phyloP scores from a whole-genome alignment of 1,140 invertebrate genomes.

The Drosophila malerkotliana region DNA sequence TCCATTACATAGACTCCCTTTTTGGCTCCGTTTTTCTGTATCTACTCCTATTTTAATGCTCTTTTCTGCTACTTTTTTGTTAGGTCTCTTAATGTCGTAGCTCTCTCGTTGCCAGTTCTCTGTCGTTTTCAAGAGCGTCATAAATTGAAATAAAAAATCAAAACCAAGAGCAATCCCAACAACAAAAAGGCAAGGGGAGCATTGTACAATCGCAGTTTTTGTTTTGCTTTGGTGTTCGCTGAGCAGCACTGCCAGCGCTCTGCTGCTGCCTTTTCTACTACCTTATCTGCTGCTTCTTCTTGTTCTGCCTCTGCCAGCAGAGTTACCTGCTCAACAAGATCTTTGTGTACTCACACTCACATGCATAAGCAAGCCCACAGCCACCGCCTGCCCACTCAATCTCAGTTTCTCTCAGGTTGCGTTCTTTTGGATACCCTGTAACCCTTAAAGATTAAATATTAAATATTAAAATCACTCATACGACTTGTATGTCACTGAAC shows the following conservation, averaged over 20 bases:
- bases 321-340: conserved; percentile 77
- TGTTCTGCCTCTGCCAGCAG: conserved; percentile 10
- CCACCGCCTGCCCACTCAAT: conserved; percentile 59
- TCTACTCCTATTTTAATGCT: conserved; percentile 31
- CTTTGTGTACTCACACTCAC: conserved; percentile 61
- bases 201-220: conserved; percentile 71
- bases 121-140: conserved; percentile 17
- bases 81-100: conserved; percentile 15
- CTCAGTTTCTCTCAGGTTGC: conserved; percentile 33
- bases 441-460: not conserved
- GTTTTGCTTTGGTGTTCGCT: conserved; percentile 76
- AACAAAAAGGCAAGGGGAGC: conserved; percentile 39
- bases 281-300: conserved; percentile 2
- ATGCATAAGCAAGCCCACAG: conserved; percentile 1
- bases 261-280: conserved; percentile 26
- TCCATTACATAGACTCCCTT: not conserved
- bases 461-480: not conserved
- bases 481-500: not conserved
- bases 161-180: conserved; percentile 25
- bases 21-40: not conserved
- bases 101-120: conserved; percentile 14
- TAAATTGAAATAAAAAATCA: conserved; percentile 23
- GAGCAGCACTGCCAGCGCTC: conserved; percentile 45
- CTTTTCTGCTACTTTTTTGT: conserved; percentile 33
- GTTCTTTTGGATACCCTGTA: conserved; percentile 1